Base-by-base conservation (phyloP, 2,888 invertebrate genomes). In the Dryobota labecula region DNA sequence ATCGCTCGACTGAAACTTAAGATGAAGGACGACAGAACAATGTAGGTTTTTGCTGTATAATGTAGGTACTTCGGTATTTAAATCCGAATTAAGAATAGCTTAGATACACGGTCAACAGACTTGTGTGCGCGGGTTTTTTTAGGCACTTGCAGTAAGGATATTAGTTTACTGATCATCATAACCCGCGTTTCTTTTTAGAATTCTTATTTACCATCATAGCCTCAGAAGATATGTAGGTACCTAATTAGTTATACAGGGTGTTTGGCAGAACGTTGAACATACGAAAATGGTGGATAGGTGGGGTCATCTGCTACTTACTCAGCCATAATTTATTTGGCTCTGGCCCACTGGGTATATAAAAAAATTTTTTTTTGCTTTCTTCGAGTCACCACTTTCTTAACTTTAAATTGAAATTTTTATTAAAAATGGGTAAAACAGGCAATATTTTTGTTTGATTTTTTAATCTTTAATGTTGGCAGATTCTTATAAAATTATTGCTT, bases 1-100 rank as follows among this genome's bases (percentile, higher is more conserved):
- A 98, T 99, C 47, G 96, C 97, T 1, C 96, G 98, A 20, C 94
- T 98, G 67, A 97, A 98, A 87, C 96, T 97, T n/a, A 98, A 98
- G 92, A 98, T 98, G 97, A 97, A 97, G 60, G 97, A 98, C 60
- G 98, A 98, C 51, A 90, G 96, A 58, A 96, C 97, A 2, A 94
- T 96, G 92, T 96, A 88, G 61, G 61, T 61, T 70, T 72, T 73
- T 65, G 33, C 30, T 49, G 1, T 38, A 76, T 70, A 20, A 64
- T 38, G 27, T 38, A 33, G 24, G 11, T 47, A 20, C 15, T 41
- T 27, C n/a, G 13, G 24, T 68, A 49, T 30, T 76, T 30, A 33
- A 43, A 49, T 27, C 2, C 6, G 18, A 43, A 65, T 70, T 49
- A 57, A 57, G 43, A 69, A 30, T n/a, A 51, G 38, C 24, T n/a